Conservation (phyloP, 2,113 vertebrate species). For the Apaloderma vittatum region DNA sequence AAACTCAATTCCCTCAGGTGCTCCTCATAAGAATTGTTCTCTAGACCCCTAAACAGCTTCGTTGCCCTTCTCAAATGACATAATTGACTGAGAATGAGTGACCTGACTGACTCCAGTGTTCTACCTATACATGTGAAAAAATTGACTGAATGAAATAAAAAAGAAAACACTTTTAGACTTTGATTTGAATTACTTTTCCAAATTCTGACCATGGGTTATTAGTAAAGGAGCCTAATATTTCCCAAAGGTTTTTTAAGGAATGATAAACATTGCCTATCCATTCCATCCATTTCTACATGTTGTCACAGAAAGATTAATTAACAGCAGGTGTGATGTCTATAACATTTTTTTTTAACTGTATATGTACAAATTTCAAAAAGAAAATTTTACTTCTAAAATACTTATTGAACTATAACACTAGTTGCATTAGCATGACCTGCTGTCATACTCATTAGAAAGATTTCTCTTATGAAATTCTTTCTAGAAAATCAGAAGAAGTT, state of each 20-base stretch:
- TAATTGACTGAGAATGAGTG: neutral
- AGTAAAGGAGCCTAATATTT: neutral
- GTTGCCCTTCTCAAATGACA: neutral
- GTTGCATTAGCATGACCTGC: neutral
- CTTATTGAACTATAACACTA: neutral
- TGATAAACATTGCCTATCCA: neutral
- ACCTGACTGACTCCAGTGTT: neutral
- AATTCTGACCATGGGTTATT: rapidly evolving
- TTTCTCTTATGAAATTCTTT: neutral
- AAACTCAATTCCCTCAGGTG: too few species aligned
- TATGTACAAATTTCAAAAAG: neutral
- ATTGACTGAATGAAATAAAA: neutral
- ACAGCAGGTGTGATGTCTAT: neutral
- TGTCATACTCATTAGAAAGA: neutral
- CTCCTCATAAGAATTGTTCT: too few species aligned
- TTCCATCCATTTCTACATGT: neutral
- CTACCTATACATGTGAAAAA: neutral
- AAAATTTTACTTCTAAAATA: neutral
- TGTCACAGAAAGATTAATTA: neutral
- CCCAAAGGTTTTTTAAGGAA: neutral
- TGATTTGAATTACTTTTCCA: neutral
- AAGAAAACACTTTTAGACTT: neutral
- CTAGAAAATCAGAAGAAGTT: neutral
- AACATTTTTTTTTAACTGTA: neutral
- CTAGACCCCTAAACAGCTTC: too few species aligned